Base-by-base conservation (phyloP, 1,140 invertebrate genomes). In the Drosophila pseudoobscura region DNA sequence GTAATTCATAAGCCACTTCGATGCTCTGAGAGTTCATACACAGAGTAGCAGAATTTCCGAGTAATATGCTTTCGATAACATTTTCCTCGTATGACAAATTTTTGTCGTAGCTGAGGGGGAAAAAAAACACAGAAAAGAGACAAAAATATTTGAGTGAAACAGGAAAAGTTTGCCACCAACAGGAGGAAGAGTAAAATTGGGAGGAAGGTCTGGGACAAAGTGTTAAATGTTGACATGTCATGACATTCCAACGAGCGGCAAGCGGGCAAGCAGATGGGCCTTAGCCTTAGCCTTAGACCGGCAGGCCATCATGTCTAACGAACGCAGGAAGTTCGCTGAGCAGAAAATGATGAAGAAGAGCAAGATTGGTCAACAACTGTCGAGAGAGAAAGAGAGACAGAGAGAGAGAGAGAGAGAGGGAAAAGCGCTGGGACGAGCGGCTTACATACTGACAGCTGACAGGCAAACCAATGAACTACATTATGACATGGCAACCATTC, bases 171-270 rank as follows among this genome's bases (percentile, higher is more conserved):
- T 63, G 20, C 41, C 47, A 50, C 15, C 52, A 75, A 56, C 20
- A 24, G 35, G 20, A 54, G 41, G 45, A 35, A 45, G 43, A 54
- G 60, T 52, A 62, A 73, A 74, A 60, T 39, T 39, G 35, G 35
- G 0, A 39, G 35, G 35, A 39, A 39, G 35, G 35, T 13, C 35
- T 13, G 11, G 55, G 59, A 73, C 75, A 75, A 69, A 87, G 83
- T 87, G 83, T 88, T 87, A 87, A 87, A 87, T 82, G 84, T 88
- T 88, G 83, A 89, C 83, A 87, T 87, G 83, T 87, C 83, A 79
- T 87, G 83, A 83, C 83, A 87, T 88, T 78, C 74, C 83, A 88
- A 55, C 69, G 83, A 82, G 78, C 64, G 35, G 35, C 11, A 11
- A 49, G 53, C 44, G 63, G 29, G 61, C 51, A 54, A 61, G 73